These are phyloP conservation scores for Neotoma lepida DNA, from an alignment of 2,113 vertebrate genomes.

Conservation along the genomic window DNA sequence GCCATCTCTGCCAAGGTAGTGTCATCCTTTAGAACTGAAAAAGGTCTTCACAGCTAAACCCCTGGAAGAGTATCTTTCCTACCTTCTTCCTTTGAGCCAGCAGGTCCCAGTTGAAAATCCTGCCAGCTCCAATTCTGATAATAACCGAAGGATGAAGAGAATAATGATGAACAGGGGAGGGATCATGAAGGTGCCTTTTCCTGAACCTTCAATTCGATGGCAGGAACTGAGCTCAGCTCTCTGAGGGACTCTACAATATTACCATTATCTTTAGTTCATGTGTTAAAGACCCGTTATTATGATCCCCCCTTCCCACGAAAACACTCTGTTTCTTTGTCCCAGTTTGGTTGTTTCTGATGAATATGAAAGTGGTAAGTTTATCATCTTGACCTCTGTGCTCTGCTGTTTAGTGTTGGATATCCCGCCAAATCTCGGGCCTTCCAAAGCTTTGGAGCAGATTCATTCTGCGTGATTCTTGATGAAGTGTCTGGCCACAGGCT, in stretches of 20 bases:
- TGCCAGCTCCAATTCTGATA: not conserved
- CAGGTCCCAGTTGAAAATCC: not conserved
- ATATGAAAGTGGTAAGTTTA: not conserved
- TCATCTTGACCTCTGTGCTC: not conserved
- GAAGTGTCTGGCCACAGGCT: not conserved
- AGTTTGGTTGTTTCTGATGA: slow-evolving; percentile 20
- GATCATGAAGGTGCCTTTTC: not conserved
- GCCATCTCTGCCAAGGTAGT: not conserved
- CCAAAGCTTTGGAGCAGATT: not conserved
- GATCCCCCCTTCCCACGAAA: not conserved
- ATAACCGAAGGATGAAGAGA: not conserved
- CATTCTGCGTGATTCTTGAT: not conserved
- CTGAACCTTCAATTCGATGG: not conserved
- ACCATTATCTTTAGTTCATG: not conserved
- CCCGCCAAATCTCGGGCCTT: not conserved
- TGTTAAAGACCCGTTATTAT: not conserved
- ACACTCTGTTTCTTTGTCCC: not conserved
- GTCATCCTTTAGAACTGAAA: not conserved
- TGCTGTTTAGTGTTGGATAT: not conserved
- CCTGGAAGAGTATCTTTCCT: not conserved
- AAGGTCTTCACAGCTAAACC: not conserved
- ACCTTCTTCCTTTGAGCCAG: not conserved
- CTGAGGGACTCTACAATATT: not conserved
- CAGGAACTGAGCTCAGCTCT: not conserved
- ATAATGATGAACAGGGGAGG: no score